Evolutionary conservation across 2,888 invertebrate species (phyloP), one percentile per base, ranked within the genome.

Genomic region (Arrhopalites spinosus): DNA sequence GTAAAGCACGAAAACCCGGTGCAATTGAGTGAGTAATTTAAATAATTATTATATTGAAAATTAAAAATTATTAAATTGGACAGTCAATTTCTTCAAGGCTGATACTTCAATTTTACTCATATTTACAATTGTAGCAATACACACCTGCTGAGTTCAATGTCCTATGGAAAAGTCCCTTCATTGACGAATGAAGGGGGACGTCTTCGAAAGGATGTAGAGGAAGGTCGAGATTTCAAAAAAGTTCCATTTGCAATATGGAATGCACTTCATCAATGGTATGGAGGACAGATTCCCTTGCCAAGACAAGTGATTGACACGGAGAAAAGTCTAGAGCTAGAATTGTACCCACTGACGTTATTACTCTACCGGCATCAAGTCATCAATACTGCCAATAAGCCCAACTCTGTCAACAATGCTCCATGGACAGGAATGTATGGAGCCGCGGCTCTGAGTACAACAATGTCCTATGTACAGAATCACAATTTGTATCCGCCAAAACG

Each of bases 131-230:
- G 11, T 36, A 36, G 36, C 85, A 95, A 94, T 86, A 88, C 89
- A 77, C 88, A 88, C 70, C 87, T 95, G 77, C 88, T 93, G 7
- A 89, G 89, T 8, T 88, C 88, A 59, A 88, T 89, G 83, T 86
- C 88, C 17, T 53, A 78, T 1, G 56, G 72, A 64, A 81, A 81
- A 63, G 75, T 91, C 25, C 88, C 90, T 61, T 91, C 93, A 0
- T 87, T 95, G 80, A 96, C 95, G 1, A 93, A 93, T 72, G 96
- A 96, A 87, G 95, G 95, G 79, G 95, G 95, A 0, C 90, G 91
- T 83, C 87, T 96, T 78, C 91, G 92, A 80, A 88, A 90, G 53
- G 83, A 81, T 61, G 74, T 84, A 23, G 67, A 77, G n/a, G 89
- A 92, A 53, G 91, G 90, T 81, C 88, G 91, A 76, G 95, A 96